A percentile compares a stretch with the other conserved stretches of the same genome.
Evolutionary conservation across 2,888 invertebrate genomes (phyloP).

Genomic region (Petrophora chlorosata): DNA sequence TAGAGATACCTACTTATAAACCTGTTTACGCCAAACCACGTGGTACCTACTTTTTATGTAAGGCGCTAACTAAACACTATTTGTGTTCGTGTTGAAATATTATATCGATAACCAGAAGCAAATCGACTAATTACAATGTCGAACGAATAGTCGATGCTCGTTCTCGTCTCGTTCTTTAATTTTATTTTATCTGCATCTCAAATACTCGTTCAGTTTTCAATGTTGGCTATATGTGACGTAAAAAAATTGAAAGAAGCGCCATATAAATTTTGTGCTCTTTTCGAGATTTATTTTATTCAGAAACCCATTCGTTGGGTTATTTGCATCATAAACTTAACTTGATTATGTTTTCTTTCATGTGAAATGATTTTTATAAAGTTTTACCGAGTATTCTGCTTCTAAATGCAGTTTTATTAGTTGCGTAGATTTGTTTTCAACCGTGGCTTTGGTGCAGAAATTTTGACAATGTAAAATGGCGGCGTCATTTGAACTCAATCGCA

Average conservation of each 20-base stretch:
- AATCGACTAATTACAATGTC: too few relatives aligned
- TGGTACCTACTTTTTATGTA: too few relatives aligned
- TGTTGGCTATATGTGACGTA: constrained; percentile 61
- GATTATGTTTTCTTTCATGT: neutral
- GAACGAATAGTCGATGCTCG: too few relatives aligned
- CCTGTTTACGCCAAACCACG: too few relatives aligned
- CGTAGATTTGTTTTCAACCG: constrained; percentile 77
- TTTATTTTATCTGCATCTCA: neutral
- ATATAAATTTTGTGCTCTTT: constrained; percentile 55
- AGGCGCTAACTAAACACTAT: too few relatives aligned
- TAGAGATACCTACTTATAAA: too few relatives aligned
- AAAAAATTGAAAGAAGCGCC: constrained; percentile 82
- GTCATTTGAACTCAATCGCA: constrained; percentile 74
- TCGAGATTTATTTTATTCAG: constrained; percentile 42
- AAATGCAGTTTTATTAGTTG: constrained; percentile 16
- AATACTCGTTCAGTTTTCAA: constrained; percentile 6
- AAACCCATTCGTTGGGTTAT: constrained; percentile 1
- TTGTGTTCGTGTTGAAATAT: too few relatives aligned
- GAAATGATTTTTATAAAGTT: constrained; percentile 12
- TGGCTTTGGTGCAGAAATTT: constrained; percentile 66
- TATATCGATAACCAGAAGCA: too few relatives aligned
- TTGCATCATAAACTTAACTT: constrained; percentile 13
- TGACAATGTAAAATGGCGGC: constrained; percentile 83
- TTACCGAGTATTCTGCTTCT: neutral
- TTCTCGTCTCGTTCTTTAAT: too few relatives aligned